Evolutionary conservation across 2,888 invertebrate species (phyloP).

Genomic region (Sussaba pulchella): DNA sequence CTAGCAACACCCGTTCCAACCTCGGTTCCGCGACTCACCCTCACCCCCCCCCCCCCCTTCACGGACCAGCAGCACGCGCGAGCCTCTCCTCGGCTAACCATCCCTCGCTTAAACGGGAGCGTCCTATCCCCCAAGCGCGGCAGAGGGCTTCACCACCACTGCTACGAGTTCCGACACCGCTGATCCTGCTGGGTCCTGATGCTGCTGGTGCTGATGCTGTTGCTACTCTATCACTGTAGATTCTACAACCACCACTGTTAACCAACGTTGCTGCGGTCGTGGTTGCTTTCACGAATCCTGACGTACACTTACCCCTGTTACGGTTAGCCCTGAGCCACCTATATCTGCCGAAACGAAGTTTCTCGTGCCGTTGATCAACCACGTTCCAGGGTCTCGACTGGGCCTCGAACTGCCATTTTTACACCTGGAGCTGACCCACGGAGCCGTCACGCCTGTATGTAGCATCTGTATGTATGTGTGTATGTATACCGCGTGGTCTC

Average conservation of each 20-base stretch:
- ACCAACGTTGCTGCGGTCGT: constrained; percentile 45
- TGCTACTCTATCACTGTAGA: constrained; percentile 31
- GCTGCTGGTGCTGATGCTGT: constrained; percentile 1
- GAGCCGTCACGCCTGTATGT: background rate
- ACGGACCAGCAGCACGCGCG: constrained; percentile 71
- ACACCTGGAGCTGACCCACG: constrained; percentile 34
- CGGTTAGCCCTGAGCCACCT: constrained; percentile 37
- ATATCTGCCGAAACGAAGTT: constrained; percentile 12
- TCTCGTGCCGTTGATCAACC: constrained; percentile 40
- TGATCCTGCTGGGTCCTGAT: background rate
- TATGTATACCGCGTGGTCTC: background rate
- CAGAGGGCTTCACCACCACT: constrained; percentile 4
- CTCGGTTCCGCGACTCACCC: constrained; percentile 69
- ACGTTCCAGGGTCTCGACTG: background rate
- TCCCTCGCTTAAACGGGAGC: constrained; percentile 23
- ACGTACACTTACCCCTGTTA: constrained; percentile 32
- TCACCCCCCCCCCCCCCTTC: too few species aligned
- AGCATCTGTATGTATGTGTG: too few species aligned
- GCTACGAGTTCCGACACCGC: background rate
- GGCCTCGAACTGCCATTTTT: background rate
- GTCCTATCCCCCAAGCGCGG: constrained; percentile 16
- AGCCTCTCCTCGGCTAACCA: constrained; percentile 30
- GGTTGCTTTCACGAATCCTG: constrained; percentile 26
- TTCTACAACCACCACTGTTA: constrained; percentile 42
- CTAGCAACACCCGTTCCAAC: constrained; percentile 63